phyloP scores from a whole-genome alignment of 2,113 vertebrate species.

The Drymodes brunneopygia region DNA sequence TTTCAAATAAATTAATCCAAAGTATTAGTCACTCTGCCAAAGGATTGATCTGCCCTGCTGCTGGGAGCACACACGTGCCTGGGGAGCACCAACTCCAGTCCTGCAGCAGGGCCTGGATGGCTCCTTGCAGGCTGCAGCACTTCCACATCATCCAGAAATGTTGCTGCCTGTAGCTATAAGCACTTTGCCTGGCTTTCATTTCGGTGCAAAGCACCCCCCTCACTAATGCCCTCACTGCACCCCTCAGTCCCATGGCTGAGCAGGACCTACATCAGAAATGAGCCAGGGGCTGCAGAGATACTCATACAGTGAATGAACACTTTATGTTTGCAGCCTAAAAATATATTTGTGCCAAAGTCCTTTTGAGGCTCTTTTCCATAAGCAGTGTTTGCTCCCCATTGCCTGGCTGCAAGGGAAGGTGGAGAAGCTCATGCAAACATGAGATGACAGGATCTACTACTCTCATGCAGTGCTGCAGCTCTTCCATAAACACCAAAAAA shows the following conservation, averaged over 20 bases:
- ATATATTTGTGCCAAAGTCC: neutral
- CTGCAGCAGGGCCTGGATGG: neutral
- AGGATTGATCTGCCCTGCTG: neutral
- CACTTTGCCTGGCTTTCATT: neutral
- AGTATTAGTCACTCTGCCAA: neutral
- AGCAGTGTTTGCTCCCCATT: neutral
- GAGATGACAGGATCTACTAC: neutral
- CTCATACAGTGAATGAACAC: neutral
- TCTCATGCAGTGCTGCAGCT: neutral
- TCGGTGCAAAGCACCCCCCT: neutral
- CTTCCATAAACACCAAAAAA: neutral
- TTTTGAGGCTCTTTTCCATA: neutral
- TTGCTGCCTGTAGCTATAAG: neutral
- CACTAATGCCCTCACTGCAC: neutral
- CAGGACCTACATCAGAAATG: neutral
- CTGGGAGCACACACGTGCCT: neutral
- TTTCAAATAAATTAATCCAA: neutral
- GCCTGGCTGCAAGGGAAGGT: neutral
- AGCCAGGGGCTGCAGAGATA: neutral
- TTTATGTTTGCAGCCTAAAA: neutral
- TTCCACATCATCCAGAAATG: neutral
- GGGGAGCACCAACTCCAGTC: neutral
- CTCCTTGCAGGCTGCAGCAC: neutral
- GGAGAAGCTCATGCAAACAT: neutral
- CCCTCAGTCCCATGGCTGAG: neutral